Percentiles rank a stretch among this genome's conserved stretches.
These are phyloP conservation scores for Cettia cetti DNA, from an alignment of 2,113 vertebrate genomes.

Conservation along the genomic window DNA sequence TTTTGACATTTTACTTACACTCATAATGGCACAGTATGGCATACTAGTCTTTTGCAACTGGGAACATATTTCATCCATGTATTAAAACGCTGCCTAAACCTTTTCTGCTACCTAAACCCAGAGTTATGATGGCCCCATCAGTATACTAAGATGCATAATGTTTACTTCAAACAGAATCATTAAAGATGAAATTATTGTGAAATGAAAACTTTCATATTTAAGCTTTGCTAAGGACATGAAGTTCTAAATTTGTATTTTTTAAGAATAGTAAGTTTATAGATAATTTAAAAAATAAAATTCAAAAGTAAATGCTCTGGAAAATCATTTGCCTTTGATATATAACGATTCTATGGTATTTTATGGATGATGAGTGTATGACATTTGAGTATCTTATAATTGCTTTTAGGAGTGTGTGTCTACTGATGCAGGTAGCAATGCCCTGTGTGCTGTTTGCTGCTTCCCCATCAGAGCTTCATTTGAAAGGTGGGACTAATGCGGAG, in stretches of 20 bases:
- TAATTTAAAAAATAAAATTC: neutral
- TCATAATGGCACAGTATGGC: neutral
- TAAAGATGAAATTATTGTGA: neutral
- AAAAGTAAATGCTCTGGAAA: neutral
- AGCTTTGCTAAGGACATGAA: neutral
- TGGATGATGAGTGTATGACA: neutral
- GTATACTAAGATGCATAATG: neutral
- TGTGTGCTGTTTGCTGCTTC: constrained; percentile 87
- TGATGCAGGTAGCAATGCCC: constrained; percentile 92
- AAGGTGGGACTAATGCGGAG: constrained; percentile 95
- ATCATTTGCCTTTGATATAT: neutral
- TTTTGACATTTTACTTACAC: neutral
- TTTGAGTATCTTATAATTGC: neutral
- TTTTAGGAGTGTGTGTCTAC: constrained; percentile 90
- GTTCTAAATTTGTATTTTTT: neutral
- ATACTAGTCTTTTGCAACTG: neutral
- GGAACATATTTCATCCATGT: neutral
- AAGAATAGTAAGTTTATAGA: neutral
- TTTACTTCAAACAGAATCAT: neutral
- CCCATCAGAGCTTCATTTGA: constrained; percentile 84
- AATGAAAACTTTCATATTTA: neutral
- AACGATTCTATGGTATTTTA: neutral
- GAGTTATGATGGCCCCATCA: neutral
- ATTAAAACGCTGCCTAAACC: neutral
- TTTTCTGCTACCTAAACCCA: neutral